These are phyloP conservation scores for Amblyopsis rosae DNA, from an alignment of 2,113 vertebrate species.

Conservation along the genomic window DNA sequence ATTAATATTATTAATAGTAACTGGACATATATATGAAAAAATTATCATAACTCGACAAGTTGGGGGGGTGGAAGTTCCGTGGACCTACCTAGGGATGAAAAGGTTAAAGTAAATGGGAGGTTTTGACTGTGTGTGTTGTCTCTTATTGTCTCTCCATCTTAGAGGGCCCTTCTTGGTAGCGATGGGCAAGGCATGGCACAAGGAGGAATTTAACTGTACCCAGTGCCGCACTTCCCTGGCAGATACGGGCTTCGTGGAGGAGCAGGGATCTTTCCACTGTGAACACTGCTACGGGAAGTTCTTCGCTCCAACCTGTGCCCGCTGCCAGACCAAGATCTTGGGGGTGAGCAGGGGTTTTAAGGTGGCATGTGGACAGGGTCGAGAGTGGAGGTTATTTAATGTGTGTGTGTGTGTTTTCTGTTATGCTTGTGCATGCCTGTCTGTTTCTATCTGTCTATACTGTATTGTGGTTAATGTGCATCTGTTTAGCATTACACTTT, in stretches of 20 bases:
- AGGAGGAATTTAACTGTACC: constrained; percentile 93
- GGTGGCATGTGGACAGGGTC: constrained; percentile 65
- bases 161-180: constrained; percentile 97
- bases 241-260: constrained; percentile 93
- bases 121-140: neutral
- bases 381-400: constrained; percentile 4
- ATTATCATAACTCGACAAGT: too few species aligned
- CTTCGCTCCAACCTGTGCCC: constrained; percentile 90
- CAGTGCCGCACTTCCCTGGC: constrained; percentile 91
- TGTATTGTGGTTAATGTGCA: neutral
- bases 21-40: too few species aligned
- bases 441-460: neutral
- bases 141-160: constrained; percentile 24
- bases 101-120: too few species aligned
- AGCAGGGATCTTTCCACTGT: constrained; percentile 88
- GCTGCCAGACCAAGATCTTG: constrained; percentile 90
- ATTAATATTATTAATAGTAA: too few species aligned
- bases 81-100: too few species aligned
- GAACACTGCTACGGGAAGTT: constrained; percentile 96
- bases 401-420: neutral
- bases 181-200: constrained; percentile 95
- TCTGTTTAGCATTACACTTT: neutral
- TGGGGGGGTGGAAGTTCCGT: too few species aligned
- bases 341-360: constrained; percentile 57
- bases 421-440: neutral